Base-by-base conservation (phyloP, 2,888 invertebrate genomes). In the Pecten maximus region DNA sequence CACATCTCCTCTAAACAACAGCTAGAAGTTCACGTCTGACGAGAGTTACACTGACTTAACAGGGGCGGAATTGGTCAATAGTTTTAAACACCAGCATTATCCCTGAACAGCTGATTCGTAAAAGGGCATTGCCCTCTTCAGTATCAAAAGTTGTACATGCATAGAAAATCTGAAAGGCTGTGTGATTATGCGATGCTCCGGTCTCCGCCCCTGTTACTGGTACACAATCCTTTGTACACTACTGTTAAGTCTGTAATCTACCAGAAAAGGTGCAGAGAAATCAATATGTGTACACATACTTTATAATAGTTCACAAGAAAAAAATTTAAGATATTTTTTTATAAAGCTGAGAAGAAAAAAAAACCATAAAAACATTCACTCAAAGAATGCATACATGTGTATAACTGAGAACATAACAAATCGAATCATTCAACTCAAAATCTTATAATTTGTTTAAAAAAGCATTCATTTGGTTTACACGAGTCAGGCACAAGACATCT, bases 401-500 rank as follows among this genome's bases (percentile, higher is more conserved):
- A 74, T 35, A 74, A 2, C 35, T 74, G 35, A 74, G 74, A 74
- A 74, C 35, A 74, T 74, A 74, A 23, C 74, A 15, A 54, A 19
- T 50, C n/a, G 60, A 28, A 74, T 28, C 28, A 74, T 74, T 74
- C 74, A 74, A 74, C 74, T 74, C 10, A 74, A 74, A 74, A 28
- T 74, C 74, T 28, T 28, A 74, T 28, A 35, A 74, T 74, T 74
- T 74, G 2, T 35, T 3, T 35, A 28, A 74, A 15, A 74, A 74
- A 74, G 23, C 74, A 74, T 74, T 74, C 74, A 2, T 74, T 35
- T 74, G 74, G 74, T 35, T 23, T 74, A 74, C 74, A 74, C 0
- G 16, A 28, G 74, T 35, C 74, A 74, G 35, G 74, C 74, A 74
- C 74, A 74, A 74, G 74, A 74, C 74, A 74, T 74, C 74, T 74